Evolutionary conservation across 2,113 vertebrate genomes (phyloP).

Genomic region (Proterorhinus semilunaris): DNA sequence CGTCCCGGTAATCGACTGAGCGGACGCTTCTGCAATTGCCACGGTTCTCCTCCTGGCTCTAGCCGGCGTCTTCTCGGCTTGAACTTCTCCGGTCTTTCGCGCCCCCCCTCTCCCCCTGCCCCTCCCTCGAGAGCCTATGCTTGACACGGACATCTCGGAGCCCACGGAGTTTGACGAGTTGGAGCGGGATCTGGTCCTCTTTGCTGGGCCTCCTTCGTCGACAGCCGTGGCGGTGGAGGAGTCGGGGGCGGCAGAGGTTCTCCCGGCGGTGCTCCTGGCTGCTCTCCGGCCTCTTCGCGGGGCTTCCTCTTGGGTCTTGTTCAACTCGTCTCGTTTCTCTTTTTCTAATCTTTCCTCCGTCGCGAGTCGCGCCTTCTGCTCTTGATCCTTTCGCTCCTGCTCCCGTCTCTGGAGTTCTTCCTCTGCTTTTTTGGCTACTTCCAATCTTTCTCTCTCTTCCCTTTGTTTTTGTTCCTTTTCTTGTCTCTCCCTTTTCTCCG

Average conservation of each 20-base stretch:
- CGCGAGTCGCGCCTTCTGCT: constrained; percentile 9
- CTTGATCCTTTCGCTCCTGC: constrained; percentile 14
- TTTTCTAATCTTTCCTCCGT: constrained; percentile 31
- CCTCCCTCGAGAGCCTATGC: constrained; percentile 13
- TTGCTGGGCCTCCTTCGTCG: constrained; percentile 40
- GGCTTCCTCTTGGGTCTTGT: constrained; percentile 16
- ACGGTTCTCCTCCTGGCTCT: constrained; percentile 41
- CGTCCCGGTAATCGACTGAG: constrained; percentile 16
- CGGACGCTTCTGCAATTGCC: constrained; percentile 16
- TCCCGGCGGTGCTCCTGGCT: constrained; percentile 8
- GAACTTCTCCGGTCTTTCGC: constrained; percentile 16
- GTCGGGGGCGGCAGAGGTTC: constrained; percentile 12
- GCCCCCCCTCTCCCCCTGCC: constrained; percentile 50
- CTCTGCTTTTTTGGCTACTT: constrained; percentile 17
- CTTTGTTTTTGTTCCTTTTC: constrained; percentile 1
- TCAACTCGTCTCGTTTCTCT: constrained; percentile 1
- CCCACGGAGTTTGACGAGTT: constrained; percentile 67
- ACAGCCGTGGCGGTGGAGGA: background rate
- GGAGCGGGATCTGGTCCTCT: constrained; percentile 65
- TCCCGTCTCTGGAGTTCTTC: constrained; percentile 14
- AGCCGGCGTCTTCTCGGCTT: background rate
- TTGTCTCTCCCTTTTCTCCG: background rate
- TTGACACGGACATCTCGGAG: constrained; percentile 67
- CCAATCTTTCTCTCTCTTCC: constrained; percentile 22
- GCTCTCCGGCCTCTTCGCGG: constrained; percentile 37